Evolutionary conservation across 2,113 vertebrate species (phyloP).

Genomic region (Ceratotherium simum): DNA sequence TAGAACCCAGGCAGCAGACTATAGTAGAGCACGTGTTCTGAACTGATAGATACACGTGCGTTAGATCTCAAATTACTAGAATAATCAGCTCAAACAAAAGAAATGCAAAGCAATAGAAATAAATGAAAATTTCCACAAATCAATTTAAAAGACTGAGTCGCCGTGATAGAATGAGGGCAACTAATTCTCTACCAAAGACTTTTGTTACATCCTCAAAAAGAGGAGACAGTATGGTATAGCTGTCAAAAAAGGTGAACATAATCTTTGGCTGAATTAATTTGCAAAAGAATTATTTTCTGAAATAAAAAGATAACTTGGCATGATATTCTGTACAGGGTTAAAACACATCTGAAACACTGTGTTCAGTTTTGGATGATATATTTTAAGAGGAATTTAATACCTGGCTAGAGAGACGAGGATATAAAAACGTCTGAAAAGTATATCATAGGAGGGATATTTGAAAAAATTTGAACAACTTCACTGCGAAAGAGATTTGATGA

Average conservation of each 20-base stretch:
- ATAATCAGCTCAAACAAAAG: neutral
- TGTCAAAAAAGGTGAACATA: neutral
- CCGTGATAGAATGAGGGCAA: neutral
- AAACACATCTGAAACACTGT: neutral
- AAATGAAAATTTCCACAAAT: neutral
- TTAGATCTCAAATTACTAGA: neutral
- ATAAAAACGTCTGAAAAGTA: conserved; percentile 1
- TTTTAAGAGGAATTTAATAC: neutral
- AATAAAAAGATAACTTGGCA: neutral
- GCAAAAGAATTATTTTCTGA: neutral
- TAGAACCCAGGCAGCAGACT: neutral
- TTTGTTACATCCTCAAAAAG: neutral
- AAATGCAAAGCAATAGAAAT: neutral
- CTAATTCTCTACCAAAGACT: neutral
- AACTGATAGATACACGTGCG: fast-evolving
- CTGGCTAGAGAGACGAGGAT: neutral
- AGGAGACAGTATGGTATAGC: neutral
- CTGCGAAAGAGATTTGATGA: neutral
- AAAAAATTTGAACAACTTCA: neutral
- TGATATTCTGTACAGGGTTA: neutral
- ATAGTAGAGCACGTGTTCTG: neutral
- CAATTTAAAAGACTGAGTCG: neutral
- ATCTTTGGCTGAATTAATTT: neutral
- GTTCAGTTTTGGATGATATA: neutral
- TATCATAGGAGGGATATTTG: neutral